phyloP scores from a whole-genome alignment of 2,888 invertebrate genomes.

The Rhagium mordax region DNA sequence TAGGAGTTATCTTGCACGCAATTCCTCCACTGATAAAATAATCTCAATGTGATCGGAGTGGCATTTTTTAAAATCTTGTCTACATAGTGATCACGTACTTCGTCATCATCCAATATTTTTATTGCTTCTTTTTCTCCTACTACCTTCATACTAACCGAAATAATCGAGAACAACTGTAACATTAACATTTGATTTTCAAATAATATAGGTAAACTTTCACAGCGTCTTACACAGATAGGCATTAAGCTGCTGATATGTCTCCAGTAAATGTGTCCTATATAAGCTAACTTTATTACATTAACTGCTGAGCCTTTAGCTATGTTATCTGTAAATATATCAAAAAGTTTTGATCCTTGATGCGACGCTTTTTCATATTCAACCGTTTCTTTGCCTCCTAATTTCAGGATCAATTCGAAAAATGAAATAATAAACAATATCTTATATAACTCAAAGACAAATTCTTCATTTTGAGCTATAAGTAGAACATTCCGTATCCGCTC shows the following conservation, averaged over 20 bases:
- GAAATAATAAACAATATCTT: constrained; percentile 65
- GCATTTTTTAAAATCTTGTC: constrained; percentile 76
- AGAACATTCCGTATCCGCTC: constrained; percentile 67
- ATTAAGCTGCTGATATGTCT: constrained; percentile 57
- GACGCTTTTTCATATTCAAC: neutral
- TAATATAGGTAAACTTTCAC: constrained; percentile 37
- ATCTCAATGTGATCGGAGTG: constrained; percentile 76
- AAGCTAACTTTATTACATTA: constrained; percentile 65
- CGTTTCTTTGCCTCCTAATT: constrained; percentile 17
- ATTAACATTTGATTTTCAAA: constrained; percentile 76
- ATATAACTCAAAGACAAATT: constrained; percentile 70
- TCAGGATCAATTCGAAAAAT: constrained; percentile 42
- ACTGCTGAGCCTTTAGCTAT: constrained; percentile 66
- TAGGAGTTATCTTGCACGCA: constrained; percentile 67
- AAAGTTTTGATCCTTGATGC: constrained; percentile 51
- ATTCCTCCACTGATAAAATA: constrained; percentile 63
- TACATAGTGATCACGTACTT: constrained; percentile 75
- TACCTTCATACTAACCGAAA: constrained; percentile 55
- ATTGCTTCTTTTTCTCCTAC: constrained; percentile 43
- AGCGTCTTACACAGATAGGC: constrained; percentile 45
- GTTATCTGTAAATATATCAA: constrained; percentile 65
- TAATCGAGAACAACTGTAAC: constrained; percentile 77
- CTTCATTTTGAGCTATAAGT: constrained; percentile 70
- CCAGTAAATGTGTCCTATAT: constrained; percentile 67
- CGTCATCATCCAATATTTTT: constrained; percentile 64